phyloP scores from a whole-genome alignment of 2,888 invertebrate genomes.

The Noctua comes region DNA sequence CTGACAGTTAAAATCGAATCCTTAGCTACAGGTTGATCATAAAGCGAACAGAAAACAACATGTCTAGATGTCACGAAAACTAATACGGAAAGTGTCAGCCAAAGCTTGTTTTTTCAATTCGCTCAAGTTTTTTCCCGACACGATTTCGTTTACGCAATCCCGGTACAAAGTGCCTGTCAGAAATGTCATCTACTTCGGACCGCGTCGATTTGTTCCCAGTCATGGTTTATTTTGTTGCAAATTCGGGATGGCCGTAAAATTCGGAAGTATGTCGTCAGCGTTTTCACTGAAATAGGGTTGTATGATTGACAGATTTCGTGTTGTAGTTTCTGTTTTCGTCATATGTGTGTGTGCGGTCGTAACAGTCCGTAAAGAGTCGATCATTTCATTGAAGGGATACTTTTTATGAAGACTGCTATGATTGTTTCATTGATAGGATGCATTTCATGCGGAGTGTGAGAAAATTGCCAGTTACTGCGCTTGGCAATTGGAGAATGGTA shows the following conservation, averaged over 20 bases:
- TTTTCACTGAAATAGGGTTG: constrained; percentile 57
- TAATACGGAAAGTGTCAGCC: constrained; percentile 37
- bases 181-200: constrained; percentile 55
- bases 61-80: constrained; percentile 26
- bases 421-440: constrained; percentile 4
- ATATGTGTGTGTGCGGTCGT: background rate
- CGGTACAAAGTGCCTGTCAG: constrained; percentile 59
- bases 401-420: constrained; percentile 1
- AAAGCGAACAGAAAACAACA: constrained; percentile 2
- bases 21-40: constrained; percentile 23
- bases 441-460: constrained; percentile 14
- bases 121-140: constrained; percentile 31
- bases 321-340: constrained; percentile 14
- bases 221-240: constrained; percentile 71
- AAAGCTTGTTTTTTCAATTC: constrained; percentile 45
- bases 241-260: constrained; percentile 61
- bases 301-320: constrained; percentile 56
- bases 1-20: constrained; percentile 33
- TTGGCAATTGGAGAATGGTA: constrained; percentile 8
- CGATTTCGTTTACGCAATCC: constrained; percentile 58
- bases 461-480: background rate
- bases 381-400: background rate
- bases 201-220: constrained; percentile 66
- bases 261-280: constrained; percentile 60
- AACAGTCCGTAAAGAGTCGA: background rate